Conservation (phyloP, 2,888 invertebrate genomes). For the Drosophila buzzatii region DNA sequence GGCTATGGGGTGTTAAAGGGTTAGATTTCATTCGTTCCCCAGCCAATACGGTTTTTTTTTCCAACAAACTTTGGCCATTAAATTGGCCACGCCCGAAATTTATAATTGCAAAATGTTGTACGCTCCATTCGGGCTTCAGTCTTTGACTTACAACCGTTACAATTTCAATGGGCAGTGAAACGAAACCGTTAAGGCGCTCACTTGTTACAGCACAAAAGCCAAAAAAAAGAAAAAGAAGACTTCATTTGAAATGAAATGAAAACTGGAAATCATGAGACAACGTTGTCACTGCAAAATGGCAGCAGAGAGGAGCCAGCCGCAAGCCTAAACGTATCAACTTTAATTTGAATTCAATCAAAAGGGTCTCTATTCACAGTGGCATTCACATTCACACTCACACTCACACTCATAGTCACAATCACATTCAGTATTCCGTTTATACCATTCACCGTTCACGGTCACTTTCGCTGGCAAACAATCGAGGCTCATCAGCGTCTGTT, state of each 20-base stretch:
- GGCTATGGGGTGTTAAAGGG: conserved; percentile 55
- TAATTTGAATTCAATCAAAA: conserved; percentile 78
- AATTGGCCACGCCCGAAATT: conserved; percentile 64
- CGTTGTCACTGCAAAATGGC: conserved; percentile 62
- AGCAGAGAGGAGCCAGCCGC: conserved; percentile 33
- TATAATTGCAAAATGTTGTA: conserved; percentile 75
- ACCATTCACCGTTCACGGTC: conserved; percentile 50
- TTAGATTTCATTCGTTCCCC: conserved; percentile 27
- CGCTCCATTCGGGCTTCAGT: conserved; percentile 21
- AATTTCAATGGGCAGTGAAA: conserved; percentile 38
- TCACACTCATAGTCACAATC: conserved; percentile 34
- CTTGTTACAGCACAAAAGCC: conserved; percentile 62
- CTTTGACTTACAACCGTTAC: conserved; percentile 53
- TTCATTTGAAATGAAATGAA: conserved; percentile 17
- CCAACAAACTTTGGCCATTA: conserved; percentile 72
- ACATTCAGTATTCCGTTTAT: conserved; percentile 27
- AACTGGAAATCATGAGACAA: conserved; percentile 43
- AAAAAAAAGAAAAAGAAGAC: background rate
- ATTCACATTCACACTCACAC: conserved; percentile 34
- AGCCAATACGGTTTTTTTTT: background rate
- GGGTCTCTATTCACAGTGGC: conserved; percentile 52
- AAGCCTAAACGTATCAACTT: conserved; percentile 51
- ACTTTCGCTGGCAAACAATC: conserved; percentile 71
- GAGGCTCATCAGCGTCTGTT: conserved; percentile 70
- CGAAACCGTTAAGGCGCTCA: conserved; percentile 65